These are phyloP conservation scores for Monoplex corrugatus DNA, from an alignment of 2,888 invertebrate genomes.

Conservation along the genomic window DNA sequence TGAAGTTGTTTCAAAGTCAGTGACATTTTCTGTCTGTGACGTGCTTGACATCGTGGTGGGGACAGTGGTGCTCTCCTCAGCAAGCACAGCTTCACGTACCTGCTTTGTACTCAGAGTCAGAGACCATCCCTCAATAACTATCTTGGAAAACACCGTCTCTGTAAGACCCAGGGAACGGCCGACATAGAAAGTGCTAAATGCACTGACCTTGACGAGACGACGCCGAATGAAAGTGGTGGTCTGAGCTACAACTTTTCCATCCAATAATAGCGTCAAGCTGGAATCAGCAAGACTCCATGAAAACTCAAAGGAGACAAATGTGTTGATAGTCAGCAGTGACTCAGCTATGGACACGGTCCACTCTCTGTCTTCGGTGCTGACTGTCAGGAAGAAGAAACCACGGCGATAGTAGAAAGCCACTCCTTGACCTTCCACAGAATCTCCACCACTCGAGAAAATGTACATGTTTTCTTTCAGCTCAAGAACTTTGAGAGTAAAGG, in stretches of 20 bases:
- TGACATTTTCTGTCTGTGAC: constrained; percentile 19
- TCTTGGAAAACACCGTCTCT: constrained; percentile 51
- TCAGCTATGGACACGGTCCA: constrained; percentile 61
- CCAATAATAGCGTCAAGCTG: constrained; percentile 61
- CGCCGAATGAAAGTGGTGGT: constrained; percentile 59
- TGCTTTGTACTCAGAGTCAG: constrained; percentile 59
- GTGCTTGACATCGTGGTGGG: not conserved
- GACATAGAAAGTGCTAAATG: constrained; percentile 49
- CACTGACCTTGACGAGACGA: constrained; percentile 21
- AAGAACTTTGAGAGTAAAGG: constrained; percentile 61
- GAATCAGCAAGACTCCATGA: constrained; percentile 66
- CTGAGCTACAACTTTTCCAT: constrained; percentile 58
- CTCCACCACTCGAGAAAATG: constrained; percentile 65
- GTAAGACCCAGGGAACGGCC: constrained; percentile 53
- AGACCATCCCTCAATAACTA: constrained; percentile 60
- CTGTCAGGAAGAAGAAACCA: constrained; percentile 51
- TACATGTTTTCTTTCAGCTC: constrained; percentile 60
- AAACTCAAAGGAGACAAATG: constrained; percentile 59
- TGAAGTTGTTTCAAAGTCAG: not conserved
- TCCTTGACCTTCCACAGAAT: constrained; percentile 60
- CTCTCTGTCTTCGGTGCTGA: constrained; percentile 60
- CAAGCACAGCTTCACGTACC: constrained; percentile 55
- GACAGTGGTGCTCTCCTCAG: constrained; percentile 40
- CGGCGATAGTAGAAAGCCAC: constrained; percentile 64
- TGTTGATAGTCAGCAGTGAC: constrained; percentile 49